These are phyloP conservation scores for Diarsia brunnea DNA, from an alignment of 2,888 invertebrate species.

Conservation along the genomic window DNA sequence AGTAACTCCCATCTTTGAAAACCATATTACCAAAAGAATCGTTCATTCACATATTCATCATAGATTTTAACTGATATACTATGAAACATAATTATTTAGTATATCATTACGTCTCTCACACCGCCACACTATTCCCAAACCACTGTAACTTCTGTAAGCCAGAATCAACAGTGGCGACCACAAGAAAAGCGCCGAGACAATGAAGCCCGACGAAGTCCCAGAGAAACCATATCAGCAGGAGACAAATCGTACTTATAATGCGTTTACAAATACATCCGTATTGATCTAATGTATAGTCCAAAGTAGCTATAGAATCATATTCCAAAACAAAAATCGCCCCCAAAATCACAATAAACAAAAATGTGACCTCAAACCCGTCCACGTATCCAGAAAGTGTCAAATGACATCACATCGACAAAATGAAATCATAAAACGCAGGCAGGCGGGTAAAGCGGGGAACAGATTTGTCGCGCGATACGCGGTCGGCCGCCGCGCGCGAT, in stretches of 20 bases:
- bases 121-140: too few species aligned
- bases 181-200: too few species aligned
- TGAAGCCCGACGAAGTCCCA: too few species aligned
- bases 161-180: too few species aligned
- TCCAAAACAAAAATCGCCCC: neutral
- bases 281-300: neutral
- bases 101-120: too few species aligned
- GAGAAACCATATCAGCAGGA: too few species aligned
- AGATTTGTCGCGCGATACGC: conserved; percentile 81
- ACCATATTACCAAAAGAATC: neutral
- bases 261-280: neutral
- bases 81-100: neutral
- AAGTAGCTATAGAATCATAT: neutral
- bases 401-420: conserved; percentile 76
- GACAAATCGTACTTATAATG: neutral
- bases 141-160: too few species aligned
- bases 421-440: conserved; percentile 79
- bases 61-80: neutral
- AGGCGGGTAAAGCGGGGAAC: conserved; percentile 51
- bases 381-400: conserved; percentile 75
- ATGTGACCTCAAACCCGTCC: conserved; percentile 41
- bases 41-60: too few species aligned
- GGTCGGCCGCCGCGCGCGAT: conserved; percentile 74
- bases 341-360: conserved; percentile 42
- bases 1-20: neutral